Evolutionary conservation across 1,140 invertebrate species (phyloP).

Genomic region (Rhizoglyphus robini): DNA sequence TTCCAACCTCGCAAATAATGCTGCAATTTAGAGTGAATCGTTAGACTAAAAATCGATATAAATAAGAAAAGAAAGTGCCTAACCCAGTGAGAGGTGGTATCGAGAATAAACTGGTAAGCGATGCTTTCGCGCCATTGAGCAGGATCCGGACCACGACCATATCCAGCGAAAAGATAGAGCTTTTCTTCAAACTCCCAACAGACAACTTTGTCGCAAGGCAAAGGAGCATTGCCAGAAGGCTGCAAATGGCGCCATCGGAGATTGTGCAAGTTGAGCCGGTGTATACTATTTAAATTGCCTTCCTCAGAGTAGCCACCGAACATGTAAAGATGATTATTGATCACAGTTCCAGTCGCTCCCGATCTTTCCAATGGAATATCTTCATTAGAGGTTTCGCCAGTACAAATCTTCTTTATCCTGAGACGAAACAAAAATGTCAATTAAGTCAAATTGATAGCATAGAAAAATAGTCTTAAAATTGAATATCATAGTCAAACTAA

Average conservation of each 20-base stretch:
- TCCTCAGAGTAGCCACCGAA: slow-evolving; percentile 34
- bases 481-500: no score
- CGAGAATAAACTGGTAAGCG: slow-evolving; percentile 27
- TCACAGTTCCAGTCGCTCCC: slow-evolving; percentile 32
- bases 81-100: slow-evolving; percentile 27
- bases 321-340: slow-evolving; percentile 34
- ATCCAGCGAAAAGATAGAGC: slow-evolving; percentile 34
- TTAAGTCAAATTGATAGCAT: slow-evolving; percentile 13
- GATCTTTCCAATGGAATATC: slow-evolving; percentile 32
- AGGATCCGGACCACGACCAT: slow-evolving; percentile 6
- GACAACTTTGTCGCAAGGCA: slow-evolving; percentile 36
- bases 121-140: slow-evolving; percentile 22
- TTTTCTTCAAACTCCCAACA: slow-evolving; percentile 35
- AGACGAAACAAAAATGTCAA: slow-evolving; percentile 21
- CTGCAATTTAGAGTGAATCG: slow-evolving; percentile 25
- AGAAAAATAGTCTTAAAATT: no score
- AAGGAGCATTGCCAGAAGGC: slow-evolving; percentile 24
- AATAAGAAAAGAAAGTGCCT: no score
- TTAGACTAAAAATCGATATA: background rate
- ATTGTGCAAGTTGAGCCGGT: slow-evolving; percentile 31
- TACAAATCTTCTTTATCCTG: slow-evolving; percentile 26
- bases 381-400: background rate
- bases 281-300: slow-evolving; percentile 32
- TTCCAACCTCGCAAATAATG: slow-evolving; percentile 22
- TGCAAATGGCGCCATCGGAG: slow-evolving; percentile 30